Evolutionary conservation across 1,140 invertebrate genomes (phyloP).

Genomic region (Euglossa dilemma): DNA sequence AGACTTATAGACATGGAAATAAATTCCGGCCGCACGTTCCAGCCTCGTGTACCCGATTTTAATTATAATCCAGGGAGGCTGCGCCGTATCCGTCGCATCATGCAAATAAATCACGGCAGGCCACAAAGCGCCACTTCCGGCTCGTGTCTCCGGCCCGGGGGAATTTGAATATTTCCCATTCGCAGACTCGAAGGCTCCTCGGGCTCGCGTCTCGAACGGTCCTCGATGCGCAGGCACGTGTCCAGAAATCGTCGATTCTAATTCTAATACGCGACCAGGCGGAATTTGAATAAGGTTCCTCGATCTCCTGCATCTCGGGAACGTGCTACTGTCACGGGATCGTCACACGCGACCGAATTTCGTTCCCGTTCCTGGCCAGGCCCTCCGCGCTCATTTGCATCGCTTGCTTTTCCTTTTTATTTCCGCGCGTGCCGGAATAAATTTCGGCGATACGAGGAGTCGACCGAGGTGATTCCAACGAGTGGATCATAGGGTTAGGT

Average conservation of each 20-base stretch:
- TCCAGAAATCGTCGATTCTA: slow-evolving; percentile 75
- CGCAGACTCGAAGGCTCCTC: slow-evolving; percentile 35
- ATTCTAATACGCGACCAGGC: slow-evolving; percentile 72
- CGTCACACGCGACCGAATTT: slow-evolving; percentile 76
- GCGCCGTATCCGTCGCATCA: slow-evolving; percentile 31
- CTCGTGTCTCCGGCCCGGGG: slow-evolving; percentile 67
- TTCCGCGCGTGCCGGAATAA: slow-evolving; percentile 52
- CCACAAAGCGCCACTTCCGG: slow-evolving; percentile 57
- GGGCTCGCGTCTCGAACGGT: slow-evolving; percentile 31
- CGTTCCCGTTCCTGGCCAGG: slow-evolving; percentile 67
- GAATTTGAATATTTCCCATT: slow-evolving; percentile 73
- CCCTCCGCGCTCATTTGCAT: slow-evolving; percentile 70
- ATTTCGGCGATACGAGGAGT: slow-evolving; percentile 3
- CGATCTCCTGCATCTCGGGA: slow-evolving; percentile 24
- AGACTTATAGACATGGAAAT: slow-evolving; percentile 42
- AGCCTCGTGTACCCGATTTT: slow-evolving; percentile 40
- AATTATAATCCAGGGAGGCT: slow-evolving; percentile 43
- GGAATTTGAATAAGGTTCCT: slow-evolving; percentile 70
- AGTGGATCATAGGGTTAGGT: not conserved
- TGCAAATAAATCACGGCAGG: slow-evolving; percentile 66
- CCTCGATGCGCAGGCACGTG: slow-evolving; percentile 72
- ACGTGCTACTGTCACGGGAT: slow-evolving; percentile 30
- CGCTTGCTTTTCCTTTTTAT: slow-evolving; percentile 56
- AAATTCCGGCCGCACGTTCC: slow-evolving; percentile 48
- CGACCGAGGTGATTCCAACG: not conserved